phyloP scores from a whole-genome alignment of 2,797 vertebrate genomes.

The Parauchenoglanis punctatus region DNA sequence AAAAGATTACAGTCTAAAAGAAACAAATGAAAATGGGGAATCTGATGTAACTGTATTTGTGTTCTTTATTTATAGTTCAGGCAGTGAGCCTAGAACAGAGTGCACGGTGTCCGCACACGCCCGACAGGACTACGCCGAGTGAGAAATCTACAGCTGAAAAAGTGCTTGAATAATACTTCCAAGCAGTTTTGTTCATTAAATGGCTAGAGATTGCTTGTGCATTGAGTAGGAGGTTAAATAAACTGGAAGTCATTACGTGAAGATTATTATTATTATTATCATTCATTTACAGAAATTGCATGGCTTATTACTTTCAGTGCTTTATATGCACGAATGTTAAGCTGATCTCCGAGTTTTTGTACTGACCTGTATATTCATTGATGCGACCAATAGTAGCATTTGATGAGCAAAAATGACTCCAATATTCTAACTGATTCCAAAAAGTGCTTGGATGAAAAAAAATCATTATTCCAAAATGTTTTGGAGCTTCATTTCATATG shows the following conservation, averaged over 20 bases:
- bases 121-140: slow-evolving; percentile 16
- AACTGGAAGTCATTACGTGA: not conserved
- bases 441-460: not conserved
- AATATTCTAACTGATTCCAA: not conserved
- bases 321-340: not conserved
- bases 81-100: slow-evolving; percentile 47
- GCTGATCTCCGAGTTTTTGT: not conserved
- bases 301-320: not conserved
- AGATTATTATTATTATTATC: not conserved
- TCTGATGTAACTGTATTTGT: slow-evolving; percentile 61
- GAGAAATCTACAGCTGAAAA: not conserved
- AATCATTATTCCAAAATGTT: not conserved
- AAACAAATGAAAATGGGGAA: slow-evolving; percentile 31
- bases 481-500: slow-evolving; percentile 9
- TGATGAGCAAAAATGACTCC: not conserved
- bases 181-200: not conserved
- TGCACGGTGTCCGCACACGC: slow-evolving; percentile 18
- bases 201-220: not conserved
- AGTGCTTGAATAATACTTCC: not conserved
- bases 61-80: slow-evolving; percentile 46
- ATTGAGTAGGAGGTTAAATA: slow-evolving; percentile 6
- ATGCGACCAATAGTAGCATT: not conserved
- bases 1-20: slow-evolving; percentile 65
- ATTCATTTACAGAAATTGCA: not conserved
- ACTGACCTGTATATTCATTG: not conserved